phyloP scores from a whole-genome alignment of 2,888 invertebrate genomes.

The Artemia sinica region DNA sequence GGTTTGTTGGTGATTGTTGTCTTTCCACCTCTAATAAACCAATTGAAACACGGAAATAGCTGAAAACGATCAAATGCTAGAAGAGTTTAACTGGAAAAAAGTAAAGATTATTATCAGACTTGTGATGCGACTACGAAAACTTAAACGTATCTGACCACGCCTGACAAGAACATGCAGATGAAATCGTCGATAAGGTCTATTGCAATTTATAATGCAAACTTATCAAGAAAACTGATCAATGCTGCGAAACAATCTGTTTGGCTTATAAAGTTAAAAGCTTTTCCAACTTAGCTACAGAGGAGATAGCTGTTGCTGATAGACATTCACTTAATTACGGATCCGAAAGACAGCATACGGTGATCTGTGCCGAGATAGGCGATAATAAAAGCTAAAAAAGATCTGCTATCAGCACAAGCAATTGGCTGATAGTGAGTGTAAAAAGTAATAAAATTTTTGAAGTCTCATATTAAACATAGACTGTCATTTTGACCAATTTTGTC shows the following conservation, averaged over 20 bases:
- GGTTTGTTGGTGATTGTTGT: no score
- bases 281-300: constrained; percentile 9
- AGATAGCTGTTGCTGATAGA: constrained; percentile 3
- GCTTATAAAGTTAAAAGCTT: constrained; percentile 13
- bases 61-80: no score
- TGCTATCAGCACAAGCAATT: constrained; percentile 6
- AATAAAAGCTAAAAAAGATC: constrained; percentile 10
- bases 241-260: constrained; percentile 13
- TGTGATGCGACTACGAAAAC: no score
- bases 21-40: no score
- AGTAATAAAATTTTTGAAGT: background rate
- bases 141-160: background rate
- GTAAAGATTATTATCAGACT: no score
- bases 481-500: no score
- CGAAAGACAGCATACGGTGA: constrained; percentile 4
- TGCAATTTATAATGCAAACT: constrained; percentile 8
- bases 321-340: constrained; percentile 8
- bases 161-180: constrained; percentile 11
- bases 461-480: no score
- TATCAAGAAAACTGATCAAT: background rate
- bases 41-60: no score
- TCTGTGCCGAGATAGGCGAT: constrained; percentile 5
- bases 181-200: constrained; percentile 6
- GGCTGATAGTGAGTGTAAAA: constrained; percentile 3
- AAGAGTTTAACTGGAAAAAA: no score